phyloP scores from a whole-genome alignment of 2,888 invertebrate genomes.

The Lamproptera curius region DNA sequence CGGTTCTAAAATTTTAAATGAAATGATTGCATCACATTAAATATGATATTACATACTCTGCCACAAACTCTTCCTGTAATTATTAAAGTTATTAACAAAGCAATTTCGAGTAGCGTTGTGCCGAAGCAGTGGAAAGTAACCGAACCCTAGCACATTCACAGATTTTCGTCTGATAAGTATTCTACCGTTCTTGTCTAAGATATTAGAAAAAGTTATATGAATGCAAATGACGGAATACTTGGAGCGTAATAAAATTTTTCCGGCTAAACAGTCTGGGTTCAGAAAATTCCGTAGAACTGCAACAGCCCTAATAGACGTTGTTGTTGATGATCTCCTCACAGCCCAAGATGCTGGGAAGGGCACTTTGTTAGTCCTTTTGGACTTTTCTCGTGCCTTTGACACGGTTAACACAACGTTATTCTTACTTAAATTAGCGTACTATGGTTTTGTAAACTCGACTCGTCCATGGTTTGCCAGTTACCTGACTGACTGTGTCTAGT shows the following conservation, averaged over 20 bases:
- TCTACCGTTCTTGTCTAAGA: neutral
- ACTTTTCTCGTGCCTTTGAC: constrained; percentile 1
- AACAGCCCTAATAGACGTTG: constrained; percentile 24
- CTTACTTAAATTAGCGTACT: neutral
- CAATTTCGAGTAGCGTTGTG: constrained; percentile 15
- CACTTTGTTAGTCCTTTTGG: constrained; percentile 16
- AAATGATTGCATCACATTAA: constrained; percentile 9
- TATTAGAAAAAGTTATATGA: neutral
- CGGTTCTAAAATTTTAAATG: neutral
- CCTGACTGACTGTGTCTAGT: neutral
- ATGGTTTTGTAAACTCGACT: neutral
- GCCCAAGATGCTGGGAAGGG: neutral
- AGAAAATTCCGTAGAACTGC: constrained; percentile 8
- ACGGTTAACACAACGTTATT: neutral
- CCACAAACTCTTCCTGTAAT: constrained; percentile 7
- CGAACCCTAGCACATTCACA: constrained; percentile 11
- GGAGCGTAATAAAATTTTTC: neutral
- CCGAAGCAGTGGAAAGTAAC: constrained; percentile 28
- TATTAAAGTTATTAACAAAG: neutral
- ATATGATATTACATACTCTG: constrained; percentile 19
- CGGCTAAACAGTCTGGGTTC: constrained; percentile 6
- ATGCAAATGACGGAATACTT: neutral
- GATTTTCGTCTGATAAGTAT: constrained; percentile 21
- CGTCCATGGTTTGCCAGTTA: constrained; percentile 10
- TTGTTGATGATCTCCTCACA: constrained; percentile 13